These are phyloP conservation scores for Cyprinus carpio DNA, from an alignment of 2,113 vertebrate genomes.

Conservation along the genomic window DNA sequence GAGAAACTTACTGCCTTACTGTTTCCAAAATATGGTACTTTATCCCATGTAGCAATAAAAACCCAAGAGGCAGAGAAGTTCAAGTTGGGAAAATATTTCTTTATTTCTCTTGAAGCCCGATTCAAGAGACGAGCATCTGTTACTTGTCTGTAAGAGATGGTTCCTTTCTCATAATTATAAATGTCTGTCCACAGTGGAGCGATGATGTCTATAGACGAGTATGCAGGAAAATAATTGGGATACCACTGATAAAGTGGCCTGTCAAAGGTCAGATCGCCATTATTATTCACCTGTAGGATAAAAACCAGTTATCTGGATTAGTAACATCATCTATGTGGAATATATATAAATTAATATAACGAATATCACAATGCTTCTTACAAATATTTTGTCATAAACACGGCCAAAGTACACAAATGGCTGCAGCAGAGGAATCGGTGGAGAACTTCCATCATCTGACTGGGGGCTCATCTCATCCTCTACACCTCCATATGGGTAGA, in stretches of 20 bases:
- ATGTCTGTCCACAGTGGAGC: slow-evolving; percentile 36
- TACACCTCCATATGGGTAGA: slow-evolving; percentile 16
- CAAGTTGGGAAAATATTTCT: background rate
- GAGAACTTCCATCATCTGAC: slow-evolving; percentile 13
- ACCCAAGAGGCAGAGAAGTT: slow-evolving; percentile 32
- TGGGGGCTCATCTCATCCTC: background rate
- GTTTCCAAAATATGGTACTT: background rate
- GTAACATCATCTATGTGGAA: background rate
- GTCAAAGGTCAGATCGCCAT: slow-evolving; percentile 16
- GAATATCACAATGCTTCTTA: background rate
- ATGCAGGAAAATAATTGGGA: background rate
- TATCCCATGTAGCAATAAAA: slow-evolving; percentile 41
- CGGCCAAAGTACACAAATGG: slow-evolving; percentile 12
- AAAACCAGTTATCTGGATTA: background rate
- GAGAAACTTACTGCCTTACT: background rate
- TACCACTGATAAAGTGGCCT: background rate
- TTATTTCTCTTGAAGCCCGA: slow-evolving; percentile 11
- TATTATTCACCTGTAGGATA: slow-evolving; percentile 3
- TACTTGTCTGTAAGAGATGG: slow-evolving; percentile 16
- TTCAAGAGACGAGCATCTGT: slow-evolving; percentile 7
- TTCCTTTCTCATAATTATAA: background rate
- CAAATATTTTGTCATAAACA: slow-evolving; percentile 14
- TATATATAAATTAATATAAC: background rate
- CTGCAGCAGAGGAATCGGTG: background rate
- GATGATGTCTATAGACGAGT: background rate